Evolutionary conservation across 2,888 invertebrate genomes (phyloP).

Genomic region (Agriotes lineatus): DNA sequence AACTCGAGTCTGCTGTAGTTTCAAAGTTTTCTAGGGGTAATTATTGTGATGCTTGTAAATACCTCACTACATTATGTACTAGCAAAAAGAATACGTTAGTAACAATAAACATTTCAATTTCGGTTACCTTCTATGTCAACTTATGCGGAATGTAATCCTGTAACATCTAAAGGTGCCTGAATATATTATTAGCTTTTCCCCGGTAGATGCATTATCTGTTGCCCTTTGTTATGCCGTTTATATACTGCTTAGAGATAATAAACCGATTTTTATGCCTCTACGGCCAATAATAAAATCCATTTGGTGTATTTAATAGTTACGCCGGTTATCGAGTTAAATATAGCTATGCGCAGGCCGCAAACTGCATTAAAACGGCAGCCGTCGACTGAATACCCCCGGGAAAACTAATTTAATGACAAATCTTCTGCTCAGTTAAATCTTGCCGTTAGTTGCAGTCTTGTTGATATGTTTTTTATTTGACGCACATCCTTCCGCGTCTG

Average conservation of each 20-base stretch:
- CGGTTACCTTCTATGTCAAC: no score
- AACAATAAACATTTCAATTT: no score
- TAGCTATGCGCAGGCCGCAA: conserved; percentile 11
- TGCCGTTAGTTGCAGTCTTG: conserved; percentile 40
- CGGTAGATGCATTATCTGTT: not conserved
- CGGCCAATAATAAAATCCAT: conserved; percentile 27
- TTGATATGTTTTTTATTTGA: conserved; percentile 51
- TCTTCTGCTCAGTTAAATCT: conserved; percentile 49
- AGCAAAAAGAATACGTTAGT: no score
- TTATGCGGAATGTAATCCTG: not conserved
- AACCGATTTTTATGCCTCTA: conserved; percentile 28
- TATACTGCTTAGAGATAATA: conserved; percentile 24
- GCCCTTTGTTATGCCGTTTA: conserved; percentile 4
- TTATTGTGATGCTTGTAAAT: no score
- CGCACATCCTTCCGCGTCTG: conserved; percentile 47
- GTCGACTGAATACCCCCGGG: conserved; percentile 43
- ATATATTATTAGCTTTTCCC: not conserved
- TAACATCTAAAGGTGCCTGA: not conserved
- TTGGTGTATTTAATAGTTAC: conserved; percentile 31
- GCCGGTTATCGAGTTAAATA: conserved; percentile 31
- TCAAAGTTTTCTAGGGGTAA: no score
- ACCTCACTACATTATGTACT: no score
- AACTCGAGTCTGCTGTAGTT: no score
- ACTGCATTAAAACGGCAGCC: conserved; percentile 15
- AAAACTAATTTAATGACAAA: conserved; percentile 55